These are phyloP conservation scores for Betta splendens DNA, from an alignment of 2,797 vertebrate species.

Conservation along the genomic window DNA sequence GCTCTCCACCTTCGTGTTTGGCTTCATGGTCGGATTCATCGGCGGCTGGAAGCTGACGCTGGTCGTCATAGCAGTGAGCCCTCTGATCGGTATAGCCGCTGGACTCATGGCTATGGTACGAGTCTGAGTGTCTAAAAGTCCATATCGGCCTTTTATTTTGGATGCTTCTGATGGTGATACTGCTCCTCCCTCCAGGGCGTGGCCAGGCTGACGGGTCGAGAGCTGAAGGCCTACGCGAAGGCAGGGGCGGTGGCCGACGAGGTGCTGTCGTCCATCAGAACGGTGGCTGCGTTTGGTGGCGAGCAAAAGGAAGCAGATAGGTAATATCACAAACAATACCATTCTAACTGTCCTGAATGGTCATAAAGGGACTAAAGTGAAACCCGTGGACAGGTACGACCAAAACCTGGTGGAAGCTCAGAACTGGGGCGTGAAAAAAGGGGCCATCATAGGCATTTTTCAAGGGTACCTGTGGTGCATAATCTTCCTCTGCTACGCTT, in stretches of 20 bases:
- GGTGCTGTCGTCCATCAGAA: constrained; percentile 83
- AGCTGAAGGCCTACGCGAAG: constrained; percentile 82
- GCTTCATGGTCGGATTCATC: constrained; percentile 84
- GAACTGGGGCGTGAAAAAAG: constrained; percentile 84
- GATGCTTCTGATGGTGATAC: background rate
- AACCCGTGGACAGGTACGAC: constrained; percentile 78
- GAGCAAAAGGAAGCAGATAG: constrained; percentile 81
- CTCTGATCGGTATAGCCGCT: constrained; percentile 81
- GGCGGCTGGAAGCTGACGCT: constrained; percentile 86
- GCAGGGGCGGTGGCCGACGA: constrained; percentile 85
- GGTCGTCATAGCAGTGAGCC: constrained; percentile 84
- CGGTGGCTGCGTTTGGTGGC: constrained; percentile 84
- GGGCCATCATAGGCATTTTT: constrained; percentile 78
- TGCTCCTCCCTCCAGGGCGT: constrained; percentile 71
- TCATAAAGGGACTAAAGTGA: background rate
- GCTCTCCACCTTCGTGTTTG: constrained; percentile 82
- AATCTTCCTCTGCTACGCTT: constrained; percentile 82
- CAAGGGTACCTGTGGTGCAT: constrained; percentile 85
- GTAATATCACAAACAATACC: no score
- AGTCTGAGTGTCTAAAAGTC: no score
- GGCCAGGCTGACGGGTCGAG: constrained; percentile 75
- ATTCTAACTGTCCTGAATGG: no score
- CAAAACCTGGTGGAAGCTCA: constrained; percentile 80
- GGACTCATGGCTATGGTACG: constrained; percentile 84
- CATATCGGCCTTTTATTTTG: no score